Conservation (phyloP, 2,797 vertebrate species). For the Sebastes iracundus region DNA sequence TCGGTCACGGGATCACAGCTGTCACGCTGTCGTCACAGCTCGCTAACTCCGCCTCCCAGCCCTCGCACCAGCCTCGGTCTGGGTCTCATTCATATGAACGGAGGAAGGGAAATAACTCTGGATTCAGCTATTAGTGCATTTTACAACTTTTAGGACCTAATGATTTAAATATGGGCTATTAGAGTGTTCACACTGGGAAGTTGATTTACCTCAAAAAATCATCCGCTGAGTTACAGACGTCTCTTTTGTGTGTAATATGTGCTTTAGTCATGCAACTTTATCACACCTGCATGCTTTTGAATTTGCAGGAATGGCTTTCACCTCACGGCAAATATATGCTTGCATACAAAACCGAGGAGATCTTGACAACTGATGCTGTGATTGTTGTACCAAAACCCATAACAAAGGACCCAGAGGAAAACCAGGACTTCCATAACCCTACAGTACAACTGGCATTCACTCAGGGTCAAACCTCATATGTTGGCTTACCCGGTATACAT, state of each 20-base stretch:
- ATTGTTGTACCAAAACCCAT: slow-evolving; percentile 26
- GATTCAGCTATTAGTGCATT: too few species aligned
- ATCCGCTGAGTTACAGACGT: too few species aligned
- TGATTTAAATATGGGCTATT: too few species aligned
- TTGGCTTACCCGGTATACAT: slow-evolving; percentile 45
- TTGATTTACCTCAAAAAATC: too few species aligned
- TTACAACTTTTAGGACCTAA: too few species aligned
- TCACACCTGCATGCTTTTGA: not conserved
- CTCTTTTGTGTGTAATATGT: not conserved
- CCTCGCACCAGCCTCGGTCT: too few species aligned
- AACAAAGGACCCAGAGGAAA: slow-evolving; percentile 43
- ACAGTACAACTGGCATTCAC: not conserved
- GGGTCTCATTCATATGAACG: too few species aligned
- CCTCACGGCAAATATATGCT: not conserved
- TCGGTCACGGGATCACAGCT: too few species aligned
- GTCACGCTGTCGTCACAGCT: too few species aligned
- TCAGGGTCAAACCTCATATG: slow-evolving; percentile 49
- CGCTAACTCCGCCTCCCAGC: too few species aligned
- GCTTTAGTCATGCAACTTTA: not conserved
- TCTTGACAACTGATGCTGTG: slow-evolving; percentile 12
- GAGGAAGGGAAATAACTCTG: too few species aligned
- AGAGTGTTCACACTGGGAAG: too few species aligned
- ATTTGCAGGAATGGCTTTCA: slow-evolving; percentile 67
- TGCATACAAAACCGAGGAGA: slow-evolving; percentile 35
- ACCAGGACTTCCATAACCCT: not conserved